Evolutionary conservation across 2,797 vertebrate species (phyloP).

Genomic region (Loriculus beryllinus): DNA sequence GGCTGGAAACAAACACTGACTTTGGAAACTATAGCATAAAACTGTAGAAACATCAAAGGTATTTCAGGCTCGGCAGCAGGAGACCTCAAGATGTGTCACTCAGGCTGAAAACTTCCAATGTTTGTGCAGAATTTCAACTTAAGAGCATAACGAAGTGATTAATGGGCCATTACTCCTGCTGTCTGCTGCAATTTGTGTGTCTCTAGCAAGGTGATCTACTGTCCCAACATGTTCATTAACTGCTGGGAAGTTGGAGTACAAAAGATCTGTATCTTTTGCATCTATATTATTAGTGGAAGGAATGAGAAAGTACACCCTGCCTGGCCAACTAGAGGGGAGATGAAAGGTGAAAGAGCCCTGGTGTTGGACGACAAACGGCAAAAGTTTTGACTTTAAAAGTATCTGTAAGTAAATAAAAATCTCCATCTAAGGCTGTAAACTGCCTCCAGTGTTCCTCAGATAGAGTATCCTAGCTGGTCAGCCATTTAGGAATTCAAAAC

Average conservation of each 20-base stretch:
- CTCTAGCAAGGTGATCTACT: not conserved
- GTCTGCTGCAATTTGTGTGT: not conserved
- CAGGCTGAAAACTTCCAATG: not conserved
- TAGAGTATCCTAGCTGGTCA: not conserved
- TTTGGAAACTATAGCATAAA: not conserved
- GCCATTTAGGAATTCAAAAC: slow-evolving; percentile 52
- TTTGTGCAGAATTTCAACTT: not conserved
- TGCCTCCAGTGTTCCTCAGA: not conserved
- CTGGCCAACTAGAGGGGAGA: not conserved
- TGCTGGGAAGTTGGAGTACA: not conserved
- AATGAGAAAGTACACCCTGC: not conserved
- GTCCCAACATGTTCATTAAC: not conserved
- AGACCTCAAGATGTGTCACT: not conserved
- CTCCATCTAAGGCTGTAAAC: slow-evolving; percentile 49
- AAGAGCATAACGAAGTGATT: not conserved
- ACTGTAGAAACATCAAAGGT: slow-evolving; percentile 2
- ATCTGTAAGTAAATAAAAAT: not conserved
- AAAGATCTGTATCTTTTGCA: not conserved
- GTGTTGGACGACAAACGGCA: not conserved
- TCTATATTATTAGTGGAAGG: not conserved
- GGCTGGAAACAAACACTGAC: not conserved
- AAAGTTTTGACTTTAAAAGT: not conserved
- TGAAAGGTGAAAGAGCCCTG: not conserved
- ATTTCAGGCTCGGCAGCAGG: not conserved
- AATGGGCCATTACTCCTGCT: not conserved